A percentile compares a stretch with the other conserved stretches of the same genome.
phyloP scores from a whole-genome alignment of 1,140 invertebrate species.

The Solen grandis region DNA sequence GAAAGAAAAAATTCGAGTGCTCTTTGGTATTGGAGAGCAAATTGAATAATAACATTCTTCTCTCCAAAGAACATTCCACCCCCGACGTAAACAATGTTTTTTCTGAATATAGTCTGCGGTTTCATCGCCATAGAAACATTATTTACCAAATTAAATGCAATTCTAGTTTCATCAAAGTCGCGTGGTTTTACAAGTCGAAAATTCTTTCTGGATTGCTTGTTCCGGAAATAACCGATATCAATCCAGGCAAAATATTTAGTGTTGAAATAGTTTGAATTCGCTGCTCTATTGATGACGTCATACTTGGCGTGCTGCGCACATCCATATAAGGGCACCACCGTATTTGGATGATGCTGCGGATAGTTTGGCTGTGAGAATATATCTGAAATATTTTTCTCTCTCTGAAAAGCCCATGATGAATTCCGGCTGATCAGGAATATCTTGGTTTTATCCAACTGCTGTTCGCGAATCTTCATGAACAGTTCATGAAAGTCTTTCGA shows the following conservation, averaged over 20 bases:
- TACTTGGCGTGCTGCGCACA: slow-evolving; percentile 63
- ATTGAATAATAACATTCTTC: slow-evolving; percentile 11
- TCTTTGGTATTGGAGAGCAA: slow-evolving; percentile 2
- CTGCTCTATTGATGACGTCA: slow-evolving; percentile 47
- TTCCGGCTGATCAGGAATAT: slow-evolving; percentile 57
- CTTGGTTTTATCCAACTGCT: slow-evolving; percentile 55
- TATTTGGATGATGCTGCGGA: slow-evolving; percentile 68
- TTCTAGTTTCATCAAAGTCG: too few species aligned
- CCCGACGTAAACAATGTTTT: slow-evolving; percentile 49
- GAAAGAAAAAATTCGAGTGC: slow-evolving; percentile 24
- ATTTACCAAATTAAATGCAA: slow-evolving; percentile 31
- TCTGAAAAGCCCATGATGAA: slow-evolving; percentile 59
- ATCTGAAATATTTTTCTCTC: too few species aligned
- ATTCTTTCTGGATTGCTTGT: slow-evolving; percentile 2
- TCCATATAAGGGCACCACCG: slow-evolving; percentile 64
- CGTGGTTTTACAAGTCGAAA: slow-evolving; percentile 62
- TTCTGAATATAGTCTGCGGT: slow-evolving; percentile 47
- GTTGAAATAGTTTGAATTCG: slow-evolving; percentile 50
- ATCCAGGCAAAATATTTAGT: too few species aligned
- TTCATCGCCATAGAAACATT: slow-evolving; percentile 2
- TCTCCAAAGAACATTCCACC: slow-evolving; percentile 40
- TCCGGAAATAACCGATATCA: too few species aligned
- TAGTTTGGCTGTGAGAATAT: slow-evolving; percentile 55
- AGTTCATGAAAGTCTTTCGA: slow-evolving; percentile 48
- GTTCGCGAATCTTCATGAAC: slow-evolving; percentile 45